Evolutionary conservation across 1,140 invertebrate species (phyloP).

Genomic region (Temnothorax longispinosus): DNA sequence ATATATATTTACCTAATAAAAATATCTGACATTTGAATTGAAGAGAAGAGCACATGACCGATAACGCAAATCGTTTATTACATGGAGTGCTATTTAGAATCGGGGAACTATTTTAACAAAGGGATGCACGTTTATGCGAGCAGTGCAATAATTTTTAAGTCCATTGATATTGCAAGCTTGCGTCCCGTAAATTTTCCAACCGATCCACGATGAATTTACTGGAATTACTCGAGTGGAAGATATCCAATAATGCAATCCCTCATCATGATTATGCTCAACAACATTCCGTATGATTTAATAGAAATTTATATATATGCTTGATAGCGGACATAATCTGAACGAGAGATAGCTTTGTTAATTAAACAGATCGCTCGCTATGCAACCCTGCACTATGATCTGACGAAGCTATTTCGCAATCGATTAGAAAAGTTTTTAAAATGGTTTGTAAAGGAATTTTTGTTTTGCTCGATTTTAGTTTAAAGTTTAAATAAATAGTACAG

Average conservation of each 20-base stretch:
- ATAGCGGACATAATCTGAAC: conserved; percentile 34
- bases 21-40: neutral
- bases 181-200: conserved; percentile 26
- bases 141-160: conserved; percentile 39
- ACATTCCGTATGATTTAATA: conserved; percentile 56
- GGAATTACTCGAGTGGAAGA: conserved; percentile 40
- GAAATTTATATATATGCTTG: conserved; percentile 41
- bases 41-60: neutral
- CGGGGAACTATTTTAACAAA: neutral
- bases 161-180: conserved; percentile 20
- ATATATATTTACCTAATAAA: neutral
- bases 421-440: neutral
- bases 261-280: conserved; percentile 52
- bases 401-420: neutral
- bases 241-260: conserved; percentile 54
- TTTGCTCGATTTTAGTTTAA: neutral
- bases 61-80: neutral
- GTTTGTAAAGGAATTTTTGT: neutral
- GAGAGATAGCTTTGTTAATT: conserved; percentile 54
- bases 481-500: neutral
- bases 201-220: conserved; percentile 26
- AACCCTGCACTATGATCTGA: neutral
- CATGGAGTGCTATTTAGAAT: neutral
- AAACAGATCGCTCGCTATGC: neutral
- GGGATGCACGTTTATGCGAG: neutral